phyloP scores from a whole-genome alignment of 2,888 invertebrate genomes.

The Pilophorus perplexus region DNA sequence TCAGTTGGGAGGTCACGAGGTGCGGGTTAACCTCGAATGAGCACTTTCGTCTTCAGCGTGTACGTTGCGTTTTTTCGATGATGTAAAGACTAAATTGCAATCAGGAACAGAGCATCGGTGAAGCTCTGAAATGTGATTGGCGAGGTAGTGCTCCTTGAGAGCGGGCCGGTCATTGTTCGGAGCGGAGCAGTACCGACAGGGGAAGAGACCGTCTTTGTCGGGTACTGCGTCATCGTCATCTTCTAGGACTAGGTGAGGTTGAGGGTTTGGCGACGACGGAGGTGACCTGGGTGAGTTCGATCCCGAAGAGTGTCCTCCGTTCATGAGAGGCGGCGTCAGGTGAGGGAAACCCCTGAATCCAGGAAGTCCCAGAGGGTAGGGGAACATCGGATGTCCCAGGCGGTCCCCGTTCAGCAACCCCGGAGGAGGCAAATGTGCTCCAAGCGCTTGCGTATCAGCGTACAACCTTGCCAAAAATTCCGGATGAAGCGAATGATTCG shows the following conservation, averaged over 20 bases:
- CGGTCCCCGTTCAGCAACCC: conserved; percentile 55
- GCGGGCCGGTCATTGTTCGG: conserved; percentile 60
- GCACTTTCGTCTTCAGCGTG: conserved; percentile 68
- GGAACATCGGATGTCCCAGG: conserved; percentile 57
- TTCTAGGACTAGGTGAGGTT: conserved; percentile 57
- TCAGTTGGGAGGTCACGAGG: conserved; percentile 48
- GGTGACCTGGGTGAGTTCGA: conserved; percentile 50
- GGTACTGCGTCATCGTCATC: conserved; percentile 65
- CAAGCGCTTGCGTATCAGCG: conserved; percentile 60
- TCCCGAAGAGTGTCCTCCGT: conserved; percentile 31
- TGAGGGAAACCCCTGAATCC: conserved; percentile 58
- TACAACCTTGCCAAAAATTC: conserved; percentile 76
- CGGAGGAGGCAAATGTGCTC: conserved; percentile 55
- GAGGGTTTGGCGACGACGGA: conserved; percentile 47
- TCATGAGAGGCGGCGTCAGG: conserved; percentile 53
- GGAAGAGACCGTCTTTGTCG: conserved; percentile 65
- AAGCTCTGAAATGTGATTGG: conserved; percentile 65
- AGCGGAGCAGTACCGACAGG: conserved; percentile 69
- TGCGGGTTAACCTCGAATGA: conserved; percentile 55
- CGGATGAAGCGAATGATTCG: conserved; percentile 59
- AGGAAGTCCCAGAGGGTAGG: conserved; percentile 60
- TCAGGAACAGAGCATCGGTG: conserved; percentile 73
- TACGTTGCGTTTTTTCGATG: conserved; percentile 71
- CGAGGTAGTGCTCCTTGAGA: conserved; percentile 72
- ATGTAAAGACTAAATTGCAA: conserved; percentile 75